Evolutionary conservation across 2,888 invertebrate species (phyloP).

Genomic region (Melolontha melolontha): DNA sequence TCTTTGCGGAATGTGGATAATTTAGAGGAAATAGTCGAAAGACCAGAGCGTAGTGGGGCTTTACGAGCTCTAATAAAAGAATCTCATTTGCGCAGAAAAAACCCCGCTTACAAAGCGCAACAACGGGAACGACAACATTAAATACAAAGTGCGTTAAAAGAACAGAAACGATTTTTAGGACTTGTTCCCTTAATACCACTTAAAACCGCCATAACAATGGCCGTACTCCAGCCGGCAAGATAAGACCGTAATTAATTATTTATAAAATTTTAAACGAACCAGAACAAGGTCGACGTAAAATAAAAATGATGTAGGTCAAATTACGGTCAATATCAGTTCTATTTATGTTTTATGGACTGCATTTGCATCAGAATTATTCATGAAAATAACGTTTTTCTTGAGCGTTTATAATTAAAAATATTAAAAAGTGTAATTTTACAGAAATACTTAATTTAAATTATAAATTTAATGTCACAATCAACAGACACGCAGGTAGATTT

Average conservation of each 20-base stretch:
- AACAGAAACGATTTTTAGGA: not conserved
- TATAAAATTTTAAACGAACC: constrained; percentile 25
- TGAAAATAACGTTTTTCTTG: constrained; percentile 2
- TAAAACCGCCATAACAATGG: constrained; percentile 15
- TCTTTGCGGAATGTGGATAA: no score
- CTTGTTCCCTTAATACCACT: constrained; percentile 8
- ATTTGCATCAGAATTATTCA: constrained; percentile 30
- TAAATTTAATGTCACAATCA: not conserved
- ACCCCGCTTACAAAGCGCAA: not conserved
- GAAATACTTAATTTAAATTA: not conserved
- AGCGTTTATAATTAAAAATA: constrained; percentile 2
- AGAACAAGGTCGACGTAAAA: not conserved
- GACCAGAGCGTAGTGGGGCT: no score
- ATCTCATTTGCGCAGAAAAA: not conserved
- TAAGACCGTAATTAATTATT: constrained; percentile 32
- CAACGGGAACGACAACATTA: constrained; percentile 3
- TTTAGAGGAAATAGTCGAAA: no score
- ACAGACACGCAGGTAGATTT: not conserved
- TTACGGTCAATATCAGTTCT: no score
- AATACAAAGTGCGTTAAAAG: constrained; percentile 4
- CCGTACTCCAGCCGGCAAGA: constrained; percentile 8
- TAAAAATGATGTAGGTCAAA: constrained; percentile 9
- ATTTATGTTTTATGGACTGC: not conserved
- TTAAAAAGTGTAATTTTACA: constrained; percentile 1
- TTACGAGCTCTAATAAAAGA: constrained; percentile 1